A percentile compares a stretch with the other conserved stretches of the same genome.
phyloP scores from a whole-genome alignment of 2,113 vertebrate species.

The Sylvietta virens region DNA sequence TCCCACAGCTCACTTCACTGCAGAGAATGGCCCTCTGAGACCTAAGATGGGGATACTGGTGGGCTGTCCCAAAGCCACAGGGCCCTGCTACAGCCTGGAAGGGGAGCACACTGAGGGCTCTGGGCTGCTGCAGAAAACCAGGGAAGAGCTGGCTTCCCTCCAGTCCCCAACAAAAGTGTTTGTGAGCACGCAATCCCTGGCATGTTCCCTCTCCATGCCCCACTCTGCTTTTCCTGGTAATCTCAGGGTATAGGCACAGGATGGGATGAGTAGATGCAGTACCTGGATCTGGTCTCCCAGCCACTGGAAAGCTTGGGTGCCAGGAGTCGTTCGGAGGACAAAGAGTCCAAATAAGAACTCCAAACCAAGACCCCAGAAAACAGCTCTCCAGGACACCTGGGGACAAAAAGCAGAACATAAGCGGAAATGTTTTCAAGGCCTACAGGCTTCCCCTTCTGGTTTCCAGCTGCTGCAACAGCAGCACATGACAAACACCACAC shows the following conservation, averaged over 20 bases:
- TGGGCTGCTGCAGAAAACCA: background rate
- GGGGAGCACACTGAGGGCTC: fast-evolving
- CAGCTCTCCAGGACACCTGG: conserved; percentile 84
- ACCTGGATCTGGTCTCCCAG: conserved; percentile 91
- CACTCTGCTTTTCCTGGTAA: background rate
- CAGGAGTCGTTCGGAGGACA: conserved; percentile 86
- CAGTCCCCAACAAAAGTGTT: background rate
- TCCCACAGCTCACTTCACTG: background rate
- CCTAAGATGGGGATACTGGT: background rate
- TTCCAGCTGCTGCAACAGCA: background rate
- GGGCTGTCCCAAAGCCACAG: background rate
- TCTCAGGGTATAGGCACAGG: background rate
- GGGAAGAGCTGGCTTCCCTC: background rate
- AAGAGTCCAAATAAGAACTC: conserved; percentile 88
- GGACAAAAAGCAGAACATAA: background rate
- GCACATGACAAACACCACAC: background rate
- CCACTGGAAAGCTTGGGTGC: conserved; percentile 83
- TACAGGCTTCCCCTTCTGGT: background rate
- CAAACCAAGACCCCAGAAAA: conserved; percentile 88
- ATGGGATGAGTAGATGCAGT: background rate
- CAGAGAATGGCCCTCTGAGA: background rate
- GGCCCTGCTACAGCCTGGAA: background rate
- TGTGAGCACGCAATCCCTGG: background rate
- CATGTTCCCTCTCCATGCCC: background rate
- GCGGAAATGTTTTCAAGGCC: background rate